Base-by-base conservation (phyloP, 1,140 invertebrate genomes). In the Diorhabda carinulata region DNA sequence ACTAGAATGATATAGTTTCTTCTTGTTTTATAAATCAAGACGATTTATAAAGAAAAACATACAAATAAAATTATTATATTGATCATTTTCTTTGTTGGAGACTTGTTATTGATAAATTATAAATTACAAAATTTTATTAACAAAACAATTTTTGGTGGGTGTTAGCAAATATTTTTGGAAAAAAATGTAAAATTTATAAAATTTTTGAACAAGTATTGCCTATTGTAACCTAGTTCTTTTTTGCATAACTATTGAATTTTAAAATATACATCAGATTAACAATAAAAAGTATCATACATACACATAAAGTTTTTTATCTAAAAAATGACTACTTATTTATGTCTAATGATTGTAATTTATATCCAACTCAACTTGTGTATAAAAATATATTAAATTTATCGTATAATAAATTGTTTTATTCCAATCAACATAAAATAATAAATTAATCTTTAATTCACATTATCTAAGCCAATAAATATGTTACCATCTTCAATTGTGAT, bases 271-370 rank as follows among this genome's bases (percentile, higher is more conserved):
- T 25, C 25, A 25, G 25, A 25, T 25, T 56, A 64, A 56, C 61
- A 41, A 43, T 62, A 62, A 62, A 62, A 70, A 70, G 70, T 72
- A 74, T 62, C 70, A 70, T 70, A 71, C 62, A 71, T 72, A 73
- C 72, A 74, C 66, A 67, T 25, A 25, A 69, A 71, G 64, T 76
- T 73, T 77, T 77, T 73, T 75, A 72, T 69, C 67, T 47, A 73
- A 59, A 72, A 74, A 75, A 67, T 44, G 52, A 58, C 69, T 70
- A 66, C 71, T 76, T 71, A 74, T 77, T 74, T 75, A 75, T 73
- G 76, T 73, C 72, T 77, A 77, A 77, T 76, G 69, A 76, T 70
- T 76, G 74, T 77, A 77, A 77, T 77, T 77, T 77, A 76, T 76
- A 77, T 74, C 68, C 68, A 74, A 74, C 44, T 47, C 63, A 67